These are phyloP conservation scores for Eucidaris tribuloides DNA, from an alignment of 35 echinoderm and acorn worm species.

Conservation along the genomic window DNA sequence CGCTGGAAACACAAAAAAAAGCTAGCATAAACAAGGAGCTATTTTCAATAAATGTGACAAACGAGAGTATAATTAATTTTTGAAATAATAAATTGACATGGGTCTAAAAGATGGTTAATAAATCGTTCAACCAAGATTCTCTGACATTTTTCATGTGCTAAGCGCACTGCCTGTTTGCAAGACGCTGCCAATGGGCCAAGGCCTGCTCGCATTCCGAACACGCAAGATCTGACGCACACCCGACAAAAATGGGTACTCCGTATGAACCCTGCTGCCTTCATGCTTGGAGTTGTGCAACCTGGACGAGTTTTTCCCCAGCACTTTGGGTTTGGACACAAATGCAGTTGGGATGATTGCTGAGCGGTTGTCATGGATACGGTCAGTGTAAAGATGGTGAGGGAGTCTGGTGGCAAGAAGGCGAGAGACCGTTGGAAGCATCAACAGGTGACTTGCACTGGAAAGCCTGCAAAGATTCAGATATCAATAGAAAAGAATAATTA, in stretches of 20 bases:
- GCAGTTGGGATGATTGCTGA: slow-evolving; percentile 20
- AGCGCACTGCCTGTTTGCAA: slow-evolving; percentile 63
- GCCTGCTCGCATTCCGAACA: slow-evolving; percentile 50
- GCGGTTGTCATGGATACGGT: slow-evolving; percentile 19
- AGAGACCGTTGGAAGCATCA: slow-evolving; percentile 45
- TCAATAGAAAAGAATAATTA: too few species aligned
- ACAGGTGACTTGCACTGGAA: slow-evolving; percentile 33
- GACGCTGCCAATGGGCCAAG: slow-evolving; percentile 73
- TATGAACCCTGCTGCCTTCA: neutral
- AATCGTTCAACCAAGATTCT: slow-evolving; percentile 44
- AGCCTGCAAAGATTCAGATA: too few species aligned
- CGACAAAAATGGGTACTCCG: slow-evolving; percentile 51
- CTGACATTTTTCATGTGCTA: slow-evolving; percentile 19
- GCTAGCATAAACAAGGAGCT: too few species aligned
- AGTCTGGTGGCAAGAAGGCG: slow-evolving; percentile 37
- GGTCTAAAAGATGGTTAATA: too few species aligned
- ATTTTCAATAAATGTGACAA: too few species aligned
- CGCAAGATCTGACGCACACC: slow-evolving; percentile 61
- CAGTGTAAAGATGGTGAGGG: slow-evolving; percentile 9
- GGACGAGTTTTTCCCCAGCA: slow-evolving; percentile 56
- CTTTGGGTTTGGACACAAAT: slow-evolving; percentile 65
- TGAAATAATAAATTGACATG: too few species aligned
- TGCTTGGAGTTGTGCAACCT: neutral
- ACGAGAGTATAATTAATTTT: too few species aligned
- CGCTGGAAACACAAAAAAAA: too few species aligned